Conservation (phyloP, 2,888 invertebrate genomes). For the Maniola hyperantus region DNA sequence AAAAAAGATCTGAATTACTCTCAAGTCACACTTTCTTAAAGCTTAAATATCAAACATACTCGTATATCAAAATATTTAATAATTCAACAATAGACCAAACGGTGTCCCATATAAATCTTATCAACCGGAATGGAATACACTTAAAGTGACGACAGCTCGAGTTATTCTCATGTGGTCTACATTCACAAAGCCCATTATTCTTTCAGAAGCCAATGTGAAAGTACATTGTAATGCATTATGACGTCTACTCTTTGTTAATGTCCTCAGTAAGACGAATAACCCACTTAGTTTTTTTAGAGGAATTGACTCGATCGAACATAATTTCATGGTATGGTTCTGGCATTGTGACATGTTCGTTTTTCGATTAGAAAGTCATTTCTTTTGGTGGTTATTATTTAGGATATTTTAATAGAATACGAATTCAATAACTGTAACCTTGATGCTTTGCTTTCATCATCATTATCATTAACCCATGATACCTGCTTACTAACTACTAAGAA, state of each 20-base stretch:
- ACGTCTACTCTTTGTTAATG: slow-evolving; percentile 49
- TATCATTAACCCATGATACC: no score
- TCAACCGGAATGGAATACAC: slow-evolving; percentile 46
- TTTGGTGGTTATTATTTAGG: neutral
- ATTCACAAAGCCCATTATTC: slow-evolving; percentile 59
- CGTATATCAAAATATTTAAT: neutral
- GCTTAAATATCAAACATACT: neutral
- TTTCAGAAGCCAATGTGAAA: slow-evolving; percentile 47
- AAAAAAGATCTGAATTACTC: no score
- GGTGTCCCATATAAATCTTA: slow-evolving; percentile 62
- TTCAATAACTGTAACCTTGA: no score
- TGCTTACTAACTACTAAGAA: no score
- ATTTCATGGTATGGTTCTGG: slow-evolving; percentile 10
- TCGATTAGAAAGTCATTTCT: neutral
- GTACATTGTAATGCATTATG: slow-evolving; percentile 40
- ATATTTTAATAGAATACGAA: no score
- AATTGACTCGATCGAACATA: slow-evolving; percentile 21
- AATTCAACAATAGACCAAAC: slow-evolving; percentile 7
- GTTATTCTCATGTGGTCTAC: slow-evolving; percentile 63
- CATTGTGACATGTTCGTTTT: neutral
- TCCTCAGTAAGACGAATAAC: slow-evolving; percentile 33
- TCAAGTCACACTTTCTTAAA: no score
- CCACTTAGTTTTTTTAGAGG: slow-evolving; percentile 31
- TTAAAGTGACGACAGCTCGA: slow-evolving; percentile 58
- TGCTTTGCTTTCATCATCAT: no score